Evolutionary conservation across 2,888 invertebrate species (phyloP).

Genomic region (Stenolophus ochropezus): DNA sequence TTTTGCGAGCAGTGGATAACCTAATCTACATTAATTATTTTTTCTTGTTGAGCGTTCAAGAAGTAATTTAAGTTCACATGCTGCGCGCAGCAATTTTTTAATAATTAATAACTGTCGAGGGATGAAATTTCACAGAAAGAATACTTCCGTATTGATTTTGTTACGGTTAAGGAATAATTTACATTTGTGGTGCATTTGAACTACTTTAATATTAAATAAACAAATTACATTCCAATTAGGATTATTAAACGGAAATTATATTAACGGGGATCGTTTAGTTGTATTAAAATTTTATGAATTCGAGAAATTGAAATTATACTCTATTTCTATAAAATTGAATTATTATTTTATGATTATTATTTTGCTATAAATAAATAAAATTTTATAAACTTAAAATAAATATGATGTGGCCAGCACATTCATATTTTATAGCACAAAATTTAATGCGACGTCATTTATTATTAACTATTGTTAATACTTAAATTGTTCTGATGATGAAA

Average conservation of each 20-base stretch:
- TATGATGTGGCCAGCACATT: too few species aligned
- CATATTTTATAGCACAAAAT: too few species aligned
- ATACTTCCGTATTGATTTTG: slow-evolving; percentile 37
- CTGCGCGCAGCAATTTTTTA: slow-evolving; percentile 54
- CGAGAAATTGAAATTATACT: background rate
- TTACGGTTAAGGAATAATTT: background rate
- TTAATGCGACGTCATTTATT: too few species aligned
- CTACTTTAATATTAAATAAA: background rate
- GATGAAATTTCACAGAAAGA: slow-evolving; percentile 41
- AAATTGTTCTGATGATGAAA: background rate
- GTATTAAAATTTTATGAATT: background rate
- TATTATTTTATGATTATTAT: background rate
- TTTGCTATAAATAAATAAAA: too few species aligned
- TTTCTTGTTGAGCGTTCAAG: slow-evolving; percentile 41
- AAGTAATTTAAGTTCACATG: slow-evolving; percentile 57
- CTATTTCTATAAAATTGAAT: background rate
- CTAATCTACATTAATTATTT: slow-evolving; percentile 53
- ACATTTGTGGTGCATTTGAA: background rate
- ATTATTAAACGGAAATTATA: background rate
- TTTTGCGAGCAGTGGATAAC: slow-evolving; percentile 45
- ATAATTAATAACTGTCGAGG: slow-evolving; percentile 54
- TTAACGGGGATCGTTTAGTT: background rate
- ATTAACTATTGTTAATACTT: background rate
- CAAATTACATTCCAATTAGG: background rate
- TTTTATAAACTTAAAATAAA: too few species aligned